Conservation (phyloP, 2,888 invertebrate species). For the Xestia c-nigrum region DNA sequence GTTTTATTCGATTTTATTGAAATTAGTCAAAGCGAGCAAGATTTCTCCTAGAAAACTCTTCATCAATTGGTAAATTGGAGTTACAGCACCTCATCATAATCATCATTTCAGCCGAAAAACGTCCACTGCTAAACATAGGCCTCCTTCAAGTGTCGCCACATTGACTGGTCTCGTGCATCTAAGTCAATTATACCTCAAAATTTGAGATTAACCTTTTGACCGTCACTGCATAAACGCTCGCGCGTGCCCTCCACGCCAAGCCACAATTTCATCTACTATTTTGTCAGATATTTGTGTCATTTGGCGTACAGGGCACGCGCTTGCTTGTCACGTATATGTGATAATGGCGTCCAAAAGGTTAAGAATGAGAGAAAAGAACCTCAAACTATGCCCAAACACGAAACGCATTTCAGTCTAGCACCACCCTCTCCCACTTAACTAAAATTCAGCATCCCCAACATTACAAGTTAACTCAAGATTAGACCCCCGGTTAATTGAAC, state of each 20-base stretch:
- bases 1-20: neutral
- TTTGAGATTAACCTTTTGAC: too few relatives aligned
- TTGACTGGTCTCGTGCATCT: too few relatives aligned
- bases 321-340: too few relatives aligned
- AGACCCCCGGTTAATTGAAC: slow-evolving; percentile 60
- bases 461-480: slow-evolving; percentile 21
- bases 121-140: too few relatives aligned
- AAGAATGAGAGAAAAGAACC: neutral
- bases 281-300: too few relatives aligned
- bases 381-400: neutral
- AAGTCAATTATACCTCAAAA: neutral
- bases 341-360: too few relatives aligned
- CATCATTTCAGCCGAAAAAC: too few relatives aligned
- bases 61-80: neutral
- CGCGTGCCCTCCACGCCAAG: too few relatives aligned
- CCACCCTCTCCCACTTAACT: neutral
- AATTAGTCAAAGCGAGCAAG: neutral
- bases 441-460: slow-evolving; percentile 15
- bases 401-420: neutral
- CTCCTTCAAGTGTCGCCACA: too few relatives aligned
- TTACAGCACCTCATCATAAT: neutral
- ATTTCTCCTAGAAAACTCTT: neutral
- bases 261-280: too few relatives aligned
- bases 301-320: too few relatives aligned
- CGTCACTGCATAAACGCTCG: too few relatives aligned